phyloP scores from a whole-genome alignment of 2,113 vertebrate genomes.

The Cairina moschata region DNA sequence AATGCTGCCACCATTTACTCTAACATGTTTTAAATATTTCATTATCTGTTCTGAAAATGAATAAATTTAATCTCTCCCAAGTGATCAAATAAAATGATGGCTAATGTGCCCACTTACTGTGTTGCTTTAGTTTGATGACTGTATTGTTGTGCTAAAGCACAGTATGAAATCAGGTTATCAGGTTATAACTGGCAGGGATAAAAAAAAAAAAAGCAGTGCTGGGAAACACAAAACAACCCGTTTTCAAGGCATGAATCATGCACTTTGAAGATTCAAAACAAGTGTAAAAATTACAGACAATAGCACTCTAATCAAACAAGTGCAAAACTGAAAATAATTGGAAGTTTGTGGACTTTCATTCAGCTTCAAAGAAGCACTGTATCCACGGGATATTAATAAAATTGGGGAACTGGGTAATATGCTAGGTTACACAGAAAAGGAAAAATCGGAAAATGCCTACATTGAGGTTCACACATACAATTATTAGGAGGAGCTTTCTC shows the following conservation, averaged over 20 bases:
- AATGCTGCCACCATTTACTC: conserved; percentile 58
- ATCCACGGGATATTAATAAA: conserved; percentile 53
- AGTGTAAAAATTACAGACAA: conserved; percentile 57
- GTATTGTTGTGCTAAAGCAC: conserved; percentile 78
- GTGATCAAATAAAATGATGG: conserved; percentile 82
- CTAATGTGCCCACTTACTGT: conserved; percentile 82
- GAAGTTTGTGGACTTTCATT: conserved; percentile 56
- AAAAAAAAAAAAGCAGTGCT: conserved; percentile 62
- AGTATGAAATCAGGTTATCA: conserved; percentile 82
- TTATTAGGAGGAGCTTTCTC: conserved; percentile 16
- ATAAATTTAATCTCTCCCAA: conserved; percentile 82
- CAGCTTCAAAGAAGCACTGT: conserved; percentile 44
- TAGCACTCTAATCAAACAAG: conserved; percentile 60
- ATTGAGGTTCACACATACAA: neutral
- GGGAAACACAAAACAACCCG: conserved; percentile 65
- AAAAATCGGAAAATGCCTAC: neutral
- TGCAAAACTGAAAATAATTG: conserved; percentile 63
- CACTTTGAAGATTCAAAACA: conserved; percentile 64
- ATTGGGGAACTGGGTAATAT: neutral
- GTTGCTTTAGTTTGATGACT: conserved; percentile 82
- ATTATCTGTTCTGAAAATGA: conserved; percentile 82
- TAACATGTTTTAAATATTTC: conserved; percentile 82
- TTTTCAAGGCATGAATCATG: conserved; percentile 55
- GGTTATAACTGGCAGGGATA: conserved; percentile 78
- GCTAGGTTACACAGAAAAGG: conserved; percentile 19